These are phyloP conservation scores for Himalopsyche tibetana DNA, from an alignment of 2,888 invertebrate species.

Conservation along the genomic window DNA sequence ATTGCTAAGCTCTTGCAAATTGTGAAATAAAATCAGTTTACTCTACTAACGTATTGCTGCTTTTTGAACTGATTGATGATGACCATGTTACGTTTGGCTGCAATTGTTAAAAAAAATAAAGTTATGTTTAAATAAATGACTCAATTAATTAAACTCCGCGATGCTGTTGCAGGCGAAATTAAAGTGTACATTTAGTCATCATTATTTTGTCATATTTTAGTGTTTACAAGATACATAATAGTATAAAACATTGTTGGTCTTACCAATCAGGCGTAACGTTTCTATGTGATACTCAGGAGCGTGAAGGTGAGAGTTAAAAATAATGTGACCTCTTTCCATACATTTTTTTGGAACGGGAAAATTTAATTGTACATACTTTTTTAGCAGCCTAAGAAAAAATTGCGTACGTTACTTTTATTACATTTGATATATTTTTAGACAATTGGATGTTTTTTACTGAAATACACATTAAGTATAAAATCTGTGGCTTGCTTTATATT, in stretches of 20 bases:
- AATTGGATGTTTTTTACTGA: background rate
- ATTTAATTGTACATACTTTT: background rate
- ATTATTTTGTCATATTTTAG: background rate
- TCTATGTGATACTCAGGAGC: background rate
- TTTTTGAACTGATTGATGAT: too few species aligned
- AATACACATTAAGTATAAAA: background rate
- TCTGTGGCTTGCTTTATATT: too few species aligned
- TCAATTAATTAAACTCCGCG: too few species aligned
- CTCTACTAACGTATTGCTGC: too few species aligned
- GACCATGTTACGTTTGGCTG: too few species aligned
- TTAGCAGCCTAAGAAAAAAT: background rate
- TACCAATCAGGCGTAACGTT: conserved; percentile 5
- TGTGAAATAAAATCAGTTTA: too few species aligned
- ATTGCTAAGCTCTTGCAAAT: too few species aligned
- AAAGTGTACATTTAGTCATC: background rate
- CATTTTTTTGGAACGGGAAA: conserved; percentile 18
- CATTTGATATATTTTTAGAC: background rate
- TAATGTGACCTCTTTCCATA: conserved; percentile 27
- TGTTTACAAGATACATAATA: background rate
- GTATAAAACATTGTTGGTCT: background rate
- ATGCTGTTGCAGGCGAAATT: too few species aligned
- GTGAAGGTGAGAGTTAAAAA: background rate
- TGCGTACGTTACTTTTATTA: conserved; percentile 9
- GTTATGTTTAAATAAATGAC: too few species aligned
- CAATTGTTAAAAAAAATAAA: too few species aligned